Evolutionary conservation across 2,888 invertebrate species (phyloP).

Genomic region (Spodoptera exigua): DNA sequence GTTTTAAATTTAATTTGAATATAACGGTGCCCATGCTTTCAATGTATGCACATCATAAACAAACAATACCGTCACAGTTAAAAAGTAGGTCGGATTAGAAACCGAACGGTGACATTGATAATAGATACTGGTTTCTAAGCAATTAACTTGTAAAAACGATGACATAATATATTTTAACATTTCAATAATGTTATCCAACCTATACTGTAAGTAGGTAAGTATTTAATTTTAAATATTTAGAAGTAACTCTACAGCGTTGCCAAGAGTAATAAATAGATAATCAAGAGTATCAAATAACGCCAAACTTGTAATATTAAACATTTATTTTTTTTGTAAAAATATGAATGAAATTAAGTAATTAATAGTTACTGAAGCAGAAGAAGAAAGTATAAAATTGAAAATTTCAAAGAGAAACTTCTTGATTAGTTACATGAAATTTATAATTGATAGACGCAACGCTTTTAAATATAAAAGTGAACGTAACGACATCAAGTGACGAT

Average conservation of each 20-base stretch:
- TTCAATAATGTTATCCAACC: too few species aligned
- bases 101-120: conserved; percentile 36
- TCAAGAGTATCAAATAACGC: too few species aligned
- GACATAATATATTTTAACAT: conserved; percentile 3
- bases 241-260: too few species aligned
- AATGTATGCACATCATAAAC: conserved; percentile 24
- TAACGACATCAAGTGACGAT: too few species aligned
- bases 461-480: too few species aligned
- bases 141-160: conserved; percentile 16
- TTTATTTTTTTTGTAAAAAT: too few species aligned
- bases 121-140: conserved; percentile 19
- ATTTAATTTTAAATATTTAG: too few species aligned
- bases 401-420: not conserved
- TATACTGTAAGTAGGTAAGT: too few species aligned
- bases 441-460: not conserved
- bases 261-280: too few species aligned
- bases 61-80: conserved; percentile 34
- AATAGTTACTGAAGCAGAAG: too few species aligned
- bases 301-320: too few species aligned
- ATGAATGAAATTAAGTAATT: too few species aligned
- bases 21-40: conserved; percentile 55
- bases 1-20: conserved; percentile 43
- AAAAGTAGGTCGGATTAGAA: conserved; percentile 57
- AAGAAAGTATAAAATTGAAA: not conserved
- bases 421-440: conserved; percentile 19